Conservation (phyloP, 2,113 vertebrate species). For the Rhineura floridana region DNA sequence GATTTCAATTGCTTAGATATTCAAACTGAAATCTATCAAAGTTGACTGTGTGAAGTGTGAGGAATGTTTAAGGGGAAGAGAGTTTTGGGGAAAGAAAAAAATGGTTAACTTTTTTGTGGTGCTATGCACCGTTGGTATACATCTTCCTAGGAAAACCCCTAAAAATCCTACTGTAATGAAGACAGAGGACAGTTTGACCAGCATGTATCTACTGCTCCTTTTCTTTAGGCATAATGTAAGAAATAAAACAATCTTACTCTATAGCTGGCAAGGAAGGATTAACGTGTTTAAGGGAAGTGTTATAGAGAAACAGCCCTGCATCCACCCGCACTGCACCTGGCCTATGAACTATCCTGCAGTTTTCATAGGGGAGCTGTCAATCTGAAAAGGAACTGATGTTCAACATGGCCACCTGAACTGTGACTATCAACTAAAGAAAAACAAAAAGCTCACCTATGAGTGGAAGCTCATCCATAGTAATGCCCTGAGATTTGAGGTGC, state of each 20-base stretch:
- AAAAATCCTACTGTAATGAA: slow-evolving; percentile 21
- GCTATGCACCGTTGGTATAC: not conserved
- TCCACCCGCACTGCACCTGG: not conserved
- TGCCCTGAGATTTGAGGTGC: slow-evolving; percentile 99
- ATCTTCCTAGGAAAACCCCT: not conserved
- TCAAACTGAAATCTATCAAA: slow-evolving; percentile 33
- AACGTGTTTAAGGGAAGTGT: accelerated
- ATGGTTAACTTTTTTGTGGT: slow-evolving; percentile 30
- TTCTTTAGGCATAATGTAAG: slow-evolving; percentile 17
- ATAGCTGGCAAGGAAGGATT: not conserved
- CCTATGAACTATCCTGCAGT: not conserved
- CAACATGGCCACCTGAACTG: accelerated
- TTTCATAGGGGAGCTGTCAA: not conserved
- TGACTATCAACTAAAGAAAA: not conserved
- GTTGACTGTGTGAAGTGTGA: not conserved
- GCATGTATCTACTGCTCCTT: not conserved
- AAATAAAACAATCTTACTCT: not conserved
- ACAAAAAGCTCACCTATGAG: slow-evolving; percentile 90
- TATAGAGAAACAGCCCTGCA: not conserved
- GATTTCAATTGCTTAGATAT: slow-evolving; percentile 62
- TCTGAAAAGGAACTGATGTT: not conserved
- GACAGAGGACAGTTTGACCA: not conserved
- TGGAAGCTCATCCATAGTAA: slow-evolving; percentile 97
- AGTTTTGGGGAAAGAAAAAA: not conserved
- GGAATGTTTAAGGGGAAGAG: slow-evolving; percentile 26